These are phyloP conservation scores for Apogon hyalosoma DNA, from an alignment of 2,797 vertebrate species.

Conservation along the genomic window DNA sequence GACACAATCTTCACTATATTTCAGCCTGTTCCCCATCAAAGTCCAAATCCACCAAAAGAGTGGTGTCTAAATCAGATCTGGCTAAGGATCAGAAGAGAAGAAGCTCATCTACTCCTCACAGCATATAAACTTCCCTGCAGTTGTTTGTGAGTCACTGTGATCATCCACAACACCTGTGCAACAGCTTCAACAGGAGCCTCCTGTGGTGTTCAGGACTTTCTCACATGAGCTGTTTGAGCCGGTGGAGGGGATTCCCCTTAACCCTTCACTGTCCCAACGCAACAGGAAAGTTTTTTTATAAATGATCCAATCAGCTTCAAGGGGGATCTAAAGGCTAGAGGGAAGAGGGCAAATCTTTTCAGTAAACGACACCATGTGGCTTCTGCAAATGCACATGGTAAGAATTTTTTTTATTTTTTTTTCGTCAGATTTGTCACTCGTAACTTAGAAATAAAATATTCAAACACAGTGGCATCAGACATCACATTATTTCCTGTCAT, in stretches of 20 bases:
- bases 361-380: no score
- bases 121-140: constrained; percentile 22
- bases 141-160: constrained; percentile 18
- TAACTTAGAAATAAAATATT: no score
- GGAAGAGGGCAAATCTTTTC: no score
- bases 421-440: no score
- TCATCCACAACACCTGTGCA: constrained; percentile 42
- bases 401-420: no score
- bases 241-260: constrained; percentile 47
- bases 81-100: not conserved
- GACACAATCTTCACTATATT: constrained; percentile 29
- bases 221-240: constrained; percentile 45
- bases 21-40: constrained; percentile 4
- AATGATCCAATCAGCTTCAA: no score
- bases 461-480: no score
- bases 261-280: constrained; percentile 14
- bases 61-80: constrained; percentile 5
- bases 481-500: no score
- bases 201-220: constrained; percentile 37
- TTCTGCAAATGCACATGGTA: no score
- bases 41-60: constrained; percentile 11
- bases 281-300: not conserved
- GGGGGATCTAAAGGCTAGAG: no score
- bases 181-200: constrained; percentile 35
- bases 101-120: constrained; percentile 21